A percentile compares a stretch with the other conserved stretches of the same genome.
phyloP scores from a whole-genome alignment of 2,797 vertebrate genomes.

The Neosilurus mollespiculum region DNA sequence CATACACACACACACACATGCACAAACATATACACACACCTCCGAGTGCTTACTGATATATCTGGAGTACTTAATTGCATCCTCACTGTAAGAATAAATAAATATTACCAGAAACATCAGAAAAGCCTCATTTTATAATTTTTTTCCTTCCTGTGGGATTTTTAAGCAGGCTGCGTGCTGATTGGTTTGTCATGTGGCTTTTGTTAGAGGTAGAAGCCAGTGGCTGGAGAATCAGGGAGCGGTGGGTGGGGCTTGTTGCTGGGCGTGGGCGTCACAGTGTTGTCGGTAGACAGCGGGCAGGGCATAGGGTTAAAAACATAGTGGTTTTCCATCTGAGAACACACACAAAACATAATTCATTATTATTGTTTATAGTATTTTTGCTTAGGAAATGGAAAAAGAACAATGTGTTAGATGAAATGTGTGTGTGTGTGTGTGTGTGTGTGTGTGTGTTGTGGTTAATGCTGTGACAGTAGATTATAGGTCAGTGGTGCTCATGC shows the following conservation, averaged over 20 bases:
- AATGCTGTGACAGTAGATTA: constrained; percentile 67
- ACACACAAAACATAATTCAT: neutral
- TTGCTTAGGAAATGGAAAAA: neutral
- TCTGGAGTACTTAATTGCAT: neutral
- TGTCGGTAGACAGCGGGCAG: constrained; percentile 60
- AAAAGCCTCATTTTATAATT: neutral
- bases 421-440: constrained; percentile 1
- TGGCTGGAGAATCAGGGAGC: constrained; percentile 63
- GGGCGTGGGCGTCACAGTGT: constrained; percentile 32
- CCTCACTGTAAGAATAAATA: neutral
- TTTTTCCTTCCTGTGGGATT: neutral
- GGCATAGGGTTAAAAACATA: constrained; percentile 59
- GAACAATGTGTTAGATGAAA: constrained; percentile 6
- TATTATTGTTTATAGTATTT: neutral
- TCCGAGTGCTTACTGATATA: neutral
- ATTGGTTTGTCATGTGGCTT: neutral
- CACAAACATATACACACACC: neutral
- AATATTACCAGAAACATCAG: neutral
- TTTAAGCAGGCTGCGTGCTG: neutral
- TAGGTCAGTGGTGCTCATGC: constrained; percentile 73
- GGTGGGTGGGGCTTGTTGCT: constrained; percentile 49
- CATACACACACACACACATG: too few species aligned
- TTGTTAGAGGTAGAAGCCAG: constrained; percentile 69
- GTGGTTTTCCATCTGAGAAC: constrained; percentile 63
- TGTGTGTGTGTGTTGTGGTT: constrained; percentile 58